Evolutionary conservation across 2,797 vertebrate species (phyloP).

Genomic region (Valencia hispanica): DNA sequence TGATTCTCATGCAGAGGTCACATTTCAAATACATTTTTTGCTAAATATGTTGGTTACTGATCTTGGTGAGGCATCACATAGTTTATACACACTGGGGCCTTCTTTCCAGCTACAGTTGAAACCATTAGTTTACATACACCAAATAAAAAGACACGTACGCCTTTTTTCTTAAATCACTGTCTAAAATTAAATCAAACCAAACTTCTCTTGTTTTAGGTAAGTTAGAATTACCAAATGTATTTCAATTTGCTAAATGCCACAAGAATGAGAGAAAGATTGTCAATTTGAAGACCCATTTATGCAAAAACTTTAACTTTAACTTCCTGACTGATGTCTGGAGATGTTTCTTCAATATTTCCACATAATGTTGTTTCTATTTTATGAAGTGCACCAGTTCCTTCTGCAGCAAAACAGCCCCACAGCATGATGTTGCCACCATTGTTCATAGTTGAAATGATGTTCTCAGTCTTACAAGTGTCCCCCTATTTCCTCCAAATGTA

Average conservation of each 20-base stretch:
- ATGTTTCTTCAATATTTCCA: neutral
- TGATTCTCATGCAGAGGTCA: slow-evolving; percentile 40
- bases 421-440: neutral
- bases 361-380: neutral
- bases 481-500: neutral
- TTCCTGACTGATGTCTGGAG: neutral
- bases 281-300: neutral
- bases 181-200: neutral
- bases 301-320: neutral
- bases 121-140: neutral
- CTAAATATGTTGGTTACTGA: slow-evolving; percentile 35
- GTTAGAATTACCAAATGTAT: neutral
- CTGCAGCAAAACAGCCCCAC: neutral
- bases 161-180: neutral
- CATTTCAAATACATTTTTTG: slow-evolving; percentile 49
- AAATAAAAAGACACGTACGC: neutral
- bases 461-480: neutral
- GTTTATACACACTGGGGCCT: slow-evolving; percentile 45
- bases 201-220: neutral
- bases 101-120: slow-evolving; percentile 12
- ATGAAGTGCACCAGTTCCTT: neutral
- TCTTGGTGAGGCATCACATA: slow-evolving; percentile 28
- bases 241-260: too few species aligned
- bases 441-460: too few species aligned
- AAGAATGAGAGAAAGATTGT: too few species aligned